These are phyloP conservation scores for Leucoptera coffeella DNA, from an alignment of 2,888 invertebrate genomes.

Conservation along the genomic window DNA sequence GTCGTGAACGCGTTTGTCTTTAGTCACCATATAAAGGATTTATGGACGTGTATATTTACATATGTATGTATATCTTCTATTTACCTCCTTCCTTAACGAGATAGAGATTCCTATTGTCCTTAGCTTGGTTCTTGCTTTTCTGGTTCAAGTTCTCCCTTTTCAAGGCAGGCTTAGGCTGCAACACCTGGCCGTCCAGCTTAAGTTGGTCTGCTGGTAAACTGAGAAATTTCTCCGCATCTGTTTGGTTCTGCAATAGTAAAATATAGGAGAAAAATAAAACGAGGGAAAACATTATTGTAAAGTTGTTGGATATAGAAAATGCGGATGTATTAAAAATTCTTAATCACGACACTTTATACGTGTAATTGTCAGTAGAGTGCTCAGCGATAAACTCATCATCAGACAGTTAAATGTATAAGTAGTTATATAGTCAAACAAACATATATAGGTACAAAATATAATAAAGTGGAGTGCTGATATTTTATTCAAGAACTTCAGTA, in stretches of 20 bases:
- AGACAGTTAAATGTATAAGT: no score
- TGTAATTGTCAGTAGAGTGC: no score
- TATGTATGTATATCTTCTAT: neutral
- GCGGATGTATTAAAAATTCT: no score
- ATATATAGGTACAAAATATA: no score
- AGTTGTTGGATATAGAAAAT: neutral
- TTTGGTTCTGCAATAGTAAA: constrained; percentile 48
- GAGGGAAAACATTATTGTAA: neutral
- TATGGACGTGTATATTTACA: neutral
- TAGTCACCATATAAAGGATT: neutral
- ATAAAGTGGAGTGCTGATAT: no score
- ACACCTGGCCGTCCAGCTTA: constrained; percentile 60
- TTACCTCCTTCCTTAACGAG: constrained; percentile 88
- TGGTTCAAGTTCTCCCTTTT: constrained; percentile 62
- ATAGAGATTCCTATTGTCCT: constrained; percentile 88
- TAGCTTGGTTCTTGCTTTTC: constrained; percentile 52
- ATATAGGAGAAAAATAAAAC: neutral
- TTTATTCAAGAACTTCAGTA: no score
- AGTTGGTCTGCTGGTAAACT: constrained; percentile 59
- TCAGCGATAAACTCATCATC: no score
- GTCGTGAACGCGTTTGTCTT: no score
- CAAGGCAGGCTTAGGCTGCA: constrained; percentile 71
- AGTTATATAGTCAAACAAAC: no score
- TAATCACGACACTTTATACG: no score
- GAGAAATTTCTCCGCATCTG: constrained; percentile 74